Evolutionary conservation across 2,888 invertebrate species (phyloP), one percentile per base, ranked within the genome.

Genomic region (Amiota communis): DNA sequence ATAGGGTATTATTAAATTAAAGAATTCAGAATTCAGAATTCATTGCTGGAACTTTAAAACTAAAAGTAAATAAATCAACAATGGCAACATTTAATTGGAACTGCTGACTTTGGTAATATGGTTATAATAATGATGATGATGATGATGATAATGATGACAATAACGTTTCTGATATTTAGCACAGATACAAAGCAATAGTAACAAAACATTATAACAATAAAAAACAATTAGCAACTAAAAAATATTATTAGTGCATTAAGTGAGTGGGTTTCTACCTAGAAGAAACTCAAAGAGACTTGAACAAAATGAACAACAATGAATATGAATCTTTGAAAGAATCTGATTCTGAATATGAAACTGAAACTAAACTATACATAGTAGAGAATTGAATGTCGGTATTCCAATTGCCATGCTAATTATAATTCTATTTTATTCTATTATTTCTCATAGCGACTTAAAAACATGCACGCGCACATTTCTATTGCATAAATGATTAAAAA

Each of bases 161-260:
- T n/a, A 20, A 57, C 3, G 53, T n/a, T 51, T 57, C 8, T 57
- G 57, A 57, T 20, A 57, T 17, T 57, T 57, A 57, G 9, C 57
- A 15, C 57, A 57, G 57, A 57, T 57, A 15, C 57, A 57, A 13
- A 15, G 57, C 57, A 57, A 17, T 57, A 57, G 57, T 23, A 23
- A 23, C 1, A 15, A 23, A 13, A n/a, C n/a, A 57, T 10, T n/a
- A 2, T 17, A 57, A 57, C 57, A 15, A 15, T 15, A 57, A 15
- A 8, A 57, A 57, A 57, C 57, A 57, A 57, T 57, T 57, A 57
- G 17, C 57, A 15, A 57, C 9, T 15, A 57, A 57, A 17, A 36
- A 36, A 4, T 6, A 36, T 36, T 36, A 6, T 36, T 57, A 17
- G 13, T 57, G 9, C 13, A 57, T 6, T 15, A 8, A 15, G 57